These are phyloP conservation scores for Spatulosminthurus flaviceps DNA, from an alignment of 2,888 invertebrate species.

Conservation along the genomic window DNA sequence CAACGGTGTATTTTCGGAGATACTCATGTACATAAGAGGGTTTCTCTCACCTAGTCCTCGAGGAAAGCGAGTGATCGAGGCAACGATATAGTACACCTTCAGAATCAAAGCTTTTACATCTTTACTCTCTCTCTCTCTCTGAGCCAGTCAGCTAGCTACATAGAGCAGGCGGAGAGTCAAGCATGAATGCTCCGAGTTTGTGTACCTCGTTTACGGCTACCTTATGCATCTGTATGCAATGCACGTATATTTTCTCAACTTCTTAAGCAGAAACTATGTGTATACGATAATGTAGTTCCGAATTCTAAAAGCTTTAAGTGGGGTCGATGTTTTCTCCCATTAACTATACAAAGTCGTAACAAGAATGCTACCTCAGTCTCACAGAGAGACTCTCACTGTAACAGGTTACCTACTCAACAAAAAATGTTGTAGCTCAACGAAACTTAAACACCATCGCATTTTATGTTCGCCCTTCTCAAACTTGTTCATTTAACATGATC, in stretches of 20 bases:
- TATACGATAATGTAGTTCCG: neutral
- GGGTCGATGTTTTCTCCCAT: neutral
- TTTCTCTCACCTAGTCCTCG: constrained; percentile 9
- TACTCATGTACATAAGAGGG: neutral
- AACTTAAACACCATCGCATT: no score
- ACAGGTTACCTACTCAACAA: no score
- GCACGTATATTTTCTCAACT: neutral
- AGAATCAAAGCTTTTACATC: constrained; percentile 20
- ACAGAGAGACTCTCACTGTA: no score
- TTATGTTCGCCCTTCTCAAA: neutral
- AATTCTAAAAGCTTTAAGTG: neutral
- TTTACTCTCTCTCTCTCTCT: neutral
- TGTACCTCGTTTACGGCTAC: neutral
- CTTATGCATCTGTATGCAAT: neutral
- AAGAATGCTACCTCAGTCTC: no score
- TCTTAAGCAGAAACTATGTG: neutral
- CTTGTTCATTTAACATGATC: constrained; percentile 16
- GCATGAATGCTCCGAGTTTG: neutral
- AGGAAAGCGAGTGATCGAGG: constrained; percentile 11
- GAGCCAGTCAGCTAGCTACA: no score
- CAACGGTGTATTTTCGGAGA: neutral
- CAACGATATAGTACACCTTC: constrained; percentile 30
- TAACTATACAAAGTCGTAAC: neutral
- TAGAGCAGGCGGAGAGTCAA: no score
- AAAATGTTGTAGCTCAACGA: no score